Conservation (phyloP, 2,113 vertebrate species). For the Entelurus aequoreus region DNA sequence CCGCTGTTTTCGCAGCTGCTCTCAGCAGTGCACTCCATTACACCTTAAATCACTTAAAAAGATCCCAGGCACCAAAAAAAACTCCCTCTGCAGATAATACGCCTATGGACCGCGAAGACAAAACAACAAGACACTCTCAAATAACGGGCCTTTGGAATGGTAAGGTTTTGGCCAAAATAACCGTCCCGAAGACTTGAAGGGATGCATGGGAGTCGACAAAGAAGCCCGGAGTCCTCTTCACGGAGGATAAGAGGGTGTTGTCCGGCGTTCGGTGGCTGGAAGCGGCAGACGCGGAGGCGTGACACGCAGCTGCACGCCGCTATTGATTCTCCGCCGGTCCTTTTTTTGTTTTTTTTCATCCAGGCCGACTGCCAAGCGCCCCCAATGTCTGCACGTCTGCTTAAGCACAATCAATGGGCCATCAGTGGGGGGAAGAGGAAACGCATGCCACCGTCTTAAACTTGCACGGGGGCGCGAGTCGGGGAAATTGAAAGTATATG, state of each 20-base stretch:
- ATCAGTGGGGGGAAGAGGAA: constrained; percentile 57
- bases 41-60: constrained; percentile 72
- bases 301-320: constrained; percentile 68
- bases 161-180: constrained; percentile 11
- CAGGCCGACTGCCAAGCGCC: constrained; percentile 67
- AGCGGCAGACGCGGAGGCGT: constrained; percentile 60
- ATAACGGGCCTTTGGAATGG: constrained; percentile 23
- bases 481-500: constrained; percentile 67
- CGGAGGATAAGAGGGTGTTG: constrained; percentile 62
- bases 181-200: constrained; percentile 3
- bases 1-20: constrained; percentile 68
- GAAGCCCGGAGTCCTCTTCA: constrained; percentile 46
- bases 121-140: constrained; percentile 38
- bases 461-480: constrained; percentile 54
- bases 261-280: constrained; percentile 63
- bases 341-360: constrained; percentile 43
- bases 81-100: constrained; percentile 63
- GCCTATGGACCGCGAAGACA: constrained; percentile 45
- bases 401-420: constrained; percentile 73
- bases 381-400: constrained; percentile 70
- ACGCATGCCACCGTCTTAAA: constrained; percentile 55
- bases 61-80: constrained; percentile 67
- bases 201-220: constrained; percentile 13
- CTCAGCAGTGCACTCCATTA: constrained; percentile 69
- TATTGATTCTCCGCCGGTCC: constrained; percentile 61